Percentiles rank a stretch among this genome's conserved stretches.
These are phyloP conservation scores for Parasteatoda tepidariorum DNA, from an alignment of 1,140 invertebrate species.

Conservation along the genomic window DNA sequence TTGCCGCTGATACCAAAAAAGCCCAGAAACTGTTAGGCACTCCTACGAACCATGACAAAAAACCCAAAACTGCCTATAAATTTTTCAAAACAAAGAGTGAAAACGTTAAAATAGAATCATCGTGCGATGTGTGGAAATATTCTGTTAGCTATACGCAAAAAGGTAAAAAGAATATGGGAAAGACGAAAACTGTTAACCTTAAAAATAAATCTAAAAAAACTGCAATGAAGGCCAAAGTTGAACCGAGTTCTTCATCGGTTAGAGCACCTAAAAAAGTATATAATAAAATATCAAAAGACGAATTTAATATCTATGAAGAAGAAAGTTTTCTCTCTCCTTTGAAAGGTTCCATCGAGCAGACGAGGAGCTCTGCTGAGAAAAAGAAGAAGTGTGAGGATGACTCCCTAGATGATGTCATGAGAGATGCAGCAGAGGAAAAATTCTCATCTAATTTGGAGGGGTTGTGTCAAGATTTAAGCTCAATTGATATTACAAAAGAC, in stretches of 20 bases:
- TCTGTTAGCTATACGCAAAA: not conserved
- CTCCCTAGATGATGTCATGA: not conserved
- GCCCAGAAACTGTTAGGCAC: not conserved
- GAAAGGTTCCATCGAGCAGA: slow-evolving; percentile 4
- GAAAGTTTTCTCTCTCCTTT: not conserved
- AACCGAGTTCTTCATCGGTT: not conserved
- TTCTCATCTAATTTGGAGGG: not conserved
- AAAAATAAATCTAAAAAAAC: not conserved
- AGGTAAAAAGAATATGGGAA: not conserved
- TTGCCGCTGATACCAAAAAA: not conserved
- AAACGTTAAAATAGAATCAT: not conserved
- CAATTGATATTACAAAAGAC: not conserved
- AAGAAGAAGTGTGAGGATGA: not conserved
- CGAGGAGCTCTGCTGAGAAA: slow-evolving; percentile 11
- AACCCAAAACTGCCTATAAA: not conserved
- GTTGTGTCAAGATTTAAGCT: slow-evolving; percentile 10
- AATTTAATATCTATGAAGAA: too few relatives aligned
- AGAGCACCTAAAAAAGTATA: too few relatives aligned
- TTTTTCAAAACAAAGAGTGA: slow-evolving; percentile 8
- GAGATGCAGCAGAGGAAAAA: not conserved
- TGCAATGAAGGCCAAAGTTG: not conserved
- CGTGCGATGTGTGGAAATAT: slow-evolving; percentile 45
- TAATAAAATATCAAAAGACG: too few relatives aligned
- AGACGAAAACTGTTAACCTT: not conserved
- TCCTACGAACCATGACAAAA: not conserved